Conservation (phyloP, 1,140 invertebrate species). For the Linepithema humile region DNA sequence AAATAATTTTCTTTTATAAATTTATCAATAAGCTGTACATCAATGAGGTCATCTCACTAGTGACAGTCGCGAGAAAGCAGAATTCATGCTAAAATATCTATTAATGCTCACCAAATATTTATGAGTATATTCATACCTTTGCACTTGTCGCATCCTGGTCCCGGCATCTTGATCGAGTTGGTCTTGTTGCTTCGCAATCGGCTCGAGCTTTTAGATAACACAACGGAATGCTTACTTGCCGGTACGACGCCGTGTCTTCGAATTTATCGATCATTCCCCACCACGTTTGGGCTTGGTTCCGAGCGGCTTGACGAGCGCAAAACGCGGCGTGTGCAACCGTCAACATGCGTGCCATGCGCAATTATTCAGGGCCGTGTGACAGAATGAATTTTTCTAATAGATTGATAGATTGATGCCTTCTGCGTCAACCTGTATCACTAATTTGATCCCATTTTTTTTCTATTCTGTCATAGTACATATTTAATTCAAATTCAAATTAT, state of each 20-base stretch:
- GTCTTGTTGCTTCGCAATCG: conserved; percentile 7
- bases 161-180: conserved; percentile 78
- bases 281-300: conserved; percentile 61
- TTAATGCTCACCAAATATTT: background rate
- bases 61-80: conserved; percentile 21
- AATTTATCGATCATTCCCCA: conserved; percentile 82
- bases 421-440: too few species aligned
- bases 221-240: conserved; percentile 64
- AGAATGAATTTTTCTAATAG: conserved; percentile 14
- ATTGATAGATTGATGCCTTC: background rate
- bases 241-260: conserved; percentile 65
- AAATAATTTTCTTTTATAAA: background rate
- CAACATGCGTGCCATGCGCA: conserved; percentile 76
- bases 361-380: conserved; percentile 61
- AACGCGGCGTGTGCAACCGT: conserved; percentile 74
- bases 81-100: conserved; percentile 15
- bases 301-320: conserved; percentile 61
- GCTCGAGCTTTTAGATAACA: conserved; percentile 17
- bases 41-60: background rate
- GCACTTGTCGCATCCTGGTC: conserved; percentile 79
- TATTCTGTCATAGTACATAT: background rate
- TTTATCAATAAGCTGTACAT: too few species aligned
- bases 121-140: conserved; percentile 73
- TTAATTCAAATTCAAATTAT: background rate
- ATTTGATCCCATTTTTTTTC: background rate